Conservation (phyloP, 2,888 invertebrate genomes). For the Protonemura montana region DNA sequence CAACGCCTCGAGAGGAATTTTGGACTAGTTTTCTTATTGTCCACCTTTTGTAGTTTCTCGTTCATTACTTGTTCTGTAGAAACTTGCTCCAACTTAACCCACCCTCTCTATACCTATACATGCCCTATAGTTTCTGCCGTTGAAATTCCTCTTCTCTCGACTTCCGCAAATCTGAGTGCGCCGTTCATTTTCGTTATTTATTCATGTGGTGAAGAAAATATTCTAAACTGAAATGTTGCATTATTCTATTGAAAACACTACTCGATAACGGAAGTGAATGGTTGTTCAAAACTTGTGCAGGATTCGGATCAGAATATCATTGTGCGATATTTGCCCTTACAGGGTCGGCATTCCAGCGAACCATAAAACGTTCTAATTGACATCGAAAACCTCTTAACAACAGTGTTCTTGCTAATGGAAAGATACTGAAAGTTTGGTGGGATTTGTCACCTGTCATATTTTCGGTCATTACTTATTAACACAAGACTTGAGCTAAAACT, state of each 20-base stretch:
- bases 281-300: background rate
- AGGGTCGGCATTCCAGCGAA: background rate
- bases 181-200: background rate
- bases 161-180: background rate
- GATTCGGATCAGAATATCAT: background rate
- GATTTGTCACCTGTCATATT: constrained; percentile 35
- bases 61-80: background rate
- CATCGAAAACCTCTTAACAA: constrained; percentile 35
- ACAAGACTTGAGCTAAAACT: background rate
- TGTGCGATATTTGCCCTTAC: background rate
- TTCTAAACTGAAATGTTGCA: background rate
- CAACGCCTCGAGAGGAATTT: background rate
- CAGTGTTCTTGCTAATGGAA: constrained; percentile 27
- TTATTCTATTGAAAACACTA: background rate
- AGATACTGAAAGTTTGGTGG: constrained; percentile 22
- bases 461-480: constrained; percentile 22
- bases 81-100: background rate
- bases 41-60: background rate
- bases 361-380: constrained; percentile 16
- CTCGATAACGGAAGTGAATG: background rate
- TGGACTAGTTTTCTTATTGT: background rate
- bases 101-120: background rate
- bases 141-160: background rate
- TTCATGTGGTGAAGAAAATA: background rate
- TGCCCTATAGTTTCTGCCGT: background rate